Evolutionary conservation across 2,113 vertebrate species (phyloP).

Genomic region (Poeciliopsis prolifica): DNA sequence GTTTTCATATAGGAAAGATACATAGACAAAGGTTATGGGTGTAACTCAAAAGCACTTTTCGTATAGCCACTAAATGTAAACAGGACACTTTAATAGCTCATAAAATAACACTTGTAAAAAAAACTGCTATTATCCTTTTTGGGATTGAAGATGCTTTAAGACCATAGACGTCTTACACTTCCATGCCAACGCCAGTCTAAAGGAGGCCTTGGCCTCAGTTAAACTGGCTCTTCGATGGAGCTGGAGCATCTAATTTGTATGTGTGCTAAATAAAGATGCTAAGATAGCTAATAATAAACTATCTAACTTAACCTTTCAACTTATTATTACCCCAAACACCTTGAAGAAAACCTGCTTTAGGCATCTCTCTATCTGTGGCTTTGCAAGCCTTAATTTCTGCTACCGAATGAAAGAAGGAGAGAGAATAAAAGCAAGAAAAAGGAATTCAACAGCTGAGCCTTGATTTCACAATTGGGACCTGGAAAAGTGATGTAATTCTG

Average conservation of each 20-base stretch:
- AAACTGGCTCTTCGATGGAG: too few relatives aligned
- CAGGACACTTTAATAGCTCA: not conserved
- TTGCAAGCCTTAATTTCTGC: not conserved
- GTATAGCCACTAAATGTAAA: not conserved
- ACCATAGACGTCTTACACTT: too few relatives aligned
- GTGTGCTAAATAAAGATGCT: not conserved
- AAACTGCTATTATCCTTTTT: not conserved
- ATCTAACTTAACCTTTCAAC: not conserved
- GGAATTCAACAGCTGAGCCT: slow-evolving; percentile 58
- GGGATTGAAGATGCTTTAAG: too few relatives aligned
- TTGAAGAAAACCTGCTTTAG: not conserved
- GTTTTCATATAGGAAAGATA: not conserved
- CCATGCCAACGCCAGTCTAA: too few relatives aligned
- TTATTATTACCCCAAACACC: not conserved
- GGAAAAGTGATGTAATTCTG: slow-evolving; percentile 77
- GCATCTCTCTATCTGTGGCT: not conserved
- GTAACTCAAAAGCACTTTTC: not conserved
- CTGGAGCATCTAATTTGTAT: too few relatives aligned
- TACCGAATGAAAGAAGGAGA: not conserved
- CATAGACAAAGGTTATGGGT: not conserved
- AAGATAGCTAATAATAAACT: not conserved
- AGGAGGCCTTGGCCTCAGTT: too few relatives aligned
- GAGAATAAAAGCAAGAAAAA: slow-evolving; percentile 23
- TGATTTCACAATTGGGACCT: slow-evolving; percentile 60
- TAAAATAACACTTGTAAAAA: not conserved